A percentile compares a stretch with the other conserved stretches of the same genome.
These are phyloP conservation scores for Lepidochrysops patricia DNA, from an alignment of 2,888 invertebrate genomes.

Conservation along the genomic window DNA sequence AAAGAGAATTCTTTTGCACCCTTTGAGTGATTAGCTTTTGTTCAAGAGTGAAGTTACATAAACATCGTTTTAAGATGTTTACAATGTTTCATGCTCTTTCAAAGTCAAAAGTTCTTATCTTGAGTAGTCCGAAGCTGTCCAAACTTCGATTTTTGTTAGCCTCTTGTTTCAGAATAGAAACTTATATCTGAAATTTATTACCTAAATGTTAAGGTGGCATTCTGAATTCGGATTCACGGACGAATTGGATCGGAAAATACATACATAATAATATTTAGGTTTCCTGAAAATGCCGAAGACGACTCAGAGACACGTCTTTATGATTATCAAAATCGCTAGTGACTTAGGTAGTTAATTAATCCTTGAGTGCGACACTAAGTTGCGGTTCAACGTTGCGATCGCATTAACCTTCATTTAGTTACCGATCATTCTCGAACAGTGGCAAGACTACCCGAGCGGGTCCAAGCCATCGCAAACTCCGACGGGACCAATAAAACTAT, in stretches of 20 bases:
- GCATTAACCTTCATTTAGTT: no score
- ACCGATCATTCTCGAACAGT: neutral
- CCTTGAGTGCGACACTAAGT: no score
- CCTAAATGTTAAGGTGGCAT: neutral
- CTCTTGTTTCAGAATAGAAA: neutral
- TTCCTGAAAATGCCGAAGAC: no score
- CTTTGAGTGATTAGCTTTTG: neutral
- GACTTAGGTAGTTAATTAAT: no score
- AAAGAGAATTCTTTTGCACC: neutral
- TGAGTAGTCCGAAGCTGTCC: neutral
- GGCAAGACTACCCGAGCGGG: neutral
- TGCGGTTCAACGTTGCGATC: no score
- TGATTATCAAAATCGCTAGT: no score
- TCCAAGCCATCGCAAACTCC: neutral
- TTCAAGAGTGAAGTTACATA: neutral
- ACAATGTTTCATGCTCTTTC: neutral
- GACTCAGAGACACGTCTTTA: no score
- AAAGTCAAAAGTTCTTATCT: neutral
- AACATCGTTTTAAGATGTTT: neutral
- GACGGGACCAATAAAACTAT: constrained; percentile 4
- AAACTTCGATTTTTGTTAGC: neutral
- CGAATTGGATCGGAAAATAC: no score
- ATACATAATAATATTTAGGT: no score
- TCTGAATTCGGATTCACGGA: no score
- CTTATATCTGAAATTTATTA: neutral